Percentiles rank a stretch among this genome's conserved stretches.
Conservation (phyloP, 2,797 vertebrate genomes). For the Chromis chromis region DNA sequence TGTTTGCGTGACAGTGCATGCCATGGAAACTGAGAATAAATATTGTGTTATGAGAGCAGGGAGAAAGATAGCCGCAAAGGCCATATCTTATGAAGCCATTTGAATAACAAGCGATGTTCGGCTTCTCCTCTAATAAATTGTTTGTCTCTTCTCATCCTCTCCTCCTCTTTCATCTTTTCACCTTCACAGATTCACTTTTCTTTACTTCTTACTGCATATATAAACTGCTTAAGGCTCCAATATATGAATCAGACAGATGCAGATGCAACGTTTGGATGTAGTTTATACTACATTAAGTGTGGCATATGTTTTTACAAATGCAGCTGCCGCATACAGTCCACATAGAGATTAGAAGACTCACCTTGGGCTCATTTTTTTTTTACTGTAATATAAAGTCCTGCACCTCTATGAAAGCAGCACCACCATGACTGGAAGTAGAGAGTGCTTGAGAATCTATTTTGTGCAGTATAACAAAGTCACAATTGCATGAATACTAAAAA, state of each 20-base stretch:
- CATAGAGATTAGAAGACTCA: background rate
- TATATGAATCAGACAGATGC: background rate
- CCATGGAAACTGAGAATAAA: conserved; percentile 69
- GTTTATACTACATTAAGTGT: background rate
- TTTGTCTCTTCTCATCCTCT: conserved; percentile 10
- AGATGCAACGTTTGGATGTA: background rate
- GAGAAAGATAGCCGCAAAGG: conserved; percentile 49
- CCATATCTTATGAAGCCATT: conserved; percentile 51
- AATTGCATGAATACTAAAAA: no score
- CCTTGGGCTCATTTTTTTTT: no score
- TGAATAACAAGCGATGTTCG: conserved; percentile 50
- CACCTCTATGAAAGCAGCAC: no score
- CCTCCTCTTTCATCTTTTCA: conserved; percentile 5
- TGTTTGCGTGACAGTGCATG: conserved; percentile 42
- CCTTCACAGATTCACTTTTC: background rate
- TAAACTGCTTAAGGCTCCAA: conserved; percentile 5
- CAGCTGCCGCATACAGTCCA: background rate
- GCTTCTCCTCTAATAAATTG: conserved; percentile 38
- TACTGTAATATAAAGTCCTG: no score
- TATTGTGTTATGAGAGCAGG: conserved; percentile 43
- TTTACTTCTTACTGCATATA: background rate
- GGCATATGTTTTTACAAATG: background rate
- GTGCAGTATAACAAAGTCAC: no score
- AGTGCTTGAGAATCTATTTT: no score
- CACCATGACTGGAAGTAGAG: no score